Base-by-base conservation (phyloP, 2,113 vertebrate species). In the Panthera uncia region DNA sequence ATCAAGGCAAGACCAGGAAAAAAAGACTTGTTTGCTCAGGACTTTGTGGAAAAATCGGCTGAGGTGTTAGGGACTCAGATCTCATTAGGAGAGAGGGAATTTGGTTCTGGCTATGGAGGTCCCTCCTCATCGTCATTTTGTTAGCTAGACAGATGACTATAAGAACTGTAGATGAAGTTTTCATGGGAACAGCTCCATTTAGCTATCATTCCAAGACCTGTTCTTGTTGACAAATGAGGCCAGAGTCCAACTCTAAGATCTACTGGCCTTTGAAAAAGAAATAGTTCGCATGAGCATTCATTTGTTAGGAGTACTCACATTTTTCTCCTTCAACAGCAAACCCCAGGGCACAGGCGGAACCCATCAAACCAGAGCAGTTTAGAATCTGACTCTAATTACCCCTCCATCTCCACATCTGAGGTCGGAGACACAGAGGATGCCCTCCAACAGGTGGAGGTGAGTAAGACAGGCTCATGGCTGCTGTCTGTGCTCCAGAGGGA, bases 281-380 rank as follows among this genome's bases (percentile, higher is more conserved):
- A 31, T 14, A 10, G 31, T 50, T 61, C 52, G 83, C 10, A 12
- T 31, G 45, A 88, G 12, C 12, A 21, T 48, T 10, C 31, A 15
- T 61, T 90, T 12, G 0, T 87, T 50, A 89, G 18, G 71, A 65
- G 15, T 41, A 80, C 21, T 82, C 66, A 31, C 29, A 0, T 74
- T 82, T 78, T 98, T 13, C 48, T 96, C 27, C 57, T 91, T 84
- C 2, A 83, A 91, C 97, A 99, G 98, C 99, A 99, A 68, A 48
- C 98, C 9, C 99, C 99, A 0, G 99, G 99, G 6, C 99, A 99
- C 98, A 98, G 98, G 73, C 99, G 99, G 95, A 99, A 98, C 95
- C 99, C 99, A 0, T 99, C 99, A 84, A 99, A 99, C 97, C 99
- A 99, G 97, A 99, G 99, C 98, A 99, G 99, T 96, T 97, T 99